A percentile compares a stretch with the other conserved stretches of the same genome.
Conservation (phyloP, 2,888 invertebrate species). For the Folsomia manolachei region DNA sequence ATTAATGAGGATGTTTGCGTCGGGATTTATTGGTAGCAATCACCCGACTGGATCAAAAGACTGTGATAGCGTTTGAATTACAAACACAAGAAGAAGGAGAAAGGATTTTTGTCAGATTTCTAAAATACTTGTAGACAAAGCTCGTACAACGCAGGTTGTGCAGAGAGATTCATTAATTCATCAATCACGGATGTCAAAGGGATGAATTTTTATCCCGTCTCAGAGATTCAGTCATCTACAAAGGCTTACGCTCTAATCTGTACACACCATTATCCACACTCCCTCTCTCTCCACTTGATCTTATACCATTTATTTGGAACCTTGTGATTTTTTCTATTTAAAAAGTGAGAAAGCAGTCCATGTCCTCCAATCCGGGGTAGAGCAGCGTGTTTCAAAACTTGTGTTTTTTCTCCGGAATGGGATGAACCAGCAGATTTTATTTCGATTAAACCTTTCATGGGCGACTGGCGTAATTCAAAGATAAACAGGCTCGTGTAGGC, state of each 20-base stretch:
- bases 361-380: background rate
- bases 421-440: slow-evolving; percentile 2
- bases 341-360: background rate
- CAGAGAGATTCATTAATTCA: slow-evolving; percentile 10
- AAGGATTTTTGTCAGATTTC: too few species aligned
- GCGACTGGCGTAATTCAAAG: slow-evolving; percentile 5
- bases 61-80: too few species aligned
- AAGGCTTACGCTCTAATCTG: background rate
- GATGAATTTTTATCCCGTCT: slow-evolving; percentile 1
- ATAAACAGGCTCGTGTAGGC: background rate
- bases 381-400: background rate
- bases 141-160: too few species aligned
- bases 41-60: too few species aligned
- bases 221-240: background rate
- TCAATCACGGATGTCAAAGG: slow-evolving; percentile 7
- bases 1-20: too few species aligned
- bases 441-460: slow-evolving; percentile 4
- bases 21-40: too few species aligned
- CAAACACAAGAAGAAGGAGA: too few species aligned
- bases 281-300: background rate
- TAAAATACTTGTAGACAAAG: too few species aligned
- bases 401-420: background rate
- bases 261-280: background rate
- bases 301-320: background rate
- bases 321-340: background rate